Evolutionary conservation across 2,888 invertebrate species (phyloP).

Genomic region (Mechanitis mazaeus): DNA sequence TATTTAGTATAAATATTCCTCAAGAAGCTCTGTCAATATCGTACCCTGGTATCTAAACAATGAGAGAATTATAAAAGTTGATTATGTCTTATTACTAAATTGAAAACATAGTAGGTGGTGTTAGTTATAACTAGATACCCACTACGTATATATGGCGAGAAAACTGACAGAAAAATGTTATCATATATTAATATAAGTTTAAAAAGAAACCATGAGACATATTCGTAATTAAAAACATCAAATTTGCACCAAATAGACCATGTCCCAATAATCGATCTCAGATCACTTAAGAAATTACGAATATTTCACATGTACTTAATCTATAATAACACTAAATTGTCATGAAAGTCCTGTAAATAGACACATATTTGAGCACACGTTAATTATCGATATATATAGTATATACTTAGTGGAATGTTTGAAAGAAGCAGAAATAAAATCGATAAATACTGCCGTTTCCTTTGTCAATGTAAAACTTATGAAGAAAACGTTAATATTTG

Average conservation of each 20-base stretch:
- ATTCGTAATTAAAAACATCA: conserved; percentile 9
- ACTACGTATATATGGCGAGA: conserved; percentile 29
- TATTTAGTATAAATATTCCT: conserved; percentile 12
- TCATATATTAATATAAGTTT: conserved; percentile 7
- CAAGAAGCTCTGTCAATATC: conserved; percentile 20
- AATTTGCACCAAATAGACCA: not conserved
- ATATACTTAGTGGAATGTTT: conserved; percentile 2
- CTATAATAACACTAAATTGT: conserved; percentile 33
- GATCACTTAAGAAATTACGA: conserved; percentile 10
- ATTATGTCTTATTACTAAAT: conserved; percentile 19
- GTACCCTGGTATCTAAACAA: conserved; percentile 24
- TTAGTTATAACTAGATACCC: conserved; percentile 23
- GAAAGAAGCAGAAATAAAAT: not conserved
- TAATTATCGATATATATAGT: conserved; percentile 18
- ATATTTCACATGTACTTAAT: conserved; percentile 31
- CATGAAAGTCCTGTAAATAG: conserved; percentile 39
- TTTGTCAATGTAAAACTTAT: conserved; percentile 1
- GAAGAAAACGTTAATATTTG: conserved; percentile 3
- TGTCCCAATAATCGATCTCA: not conserved
- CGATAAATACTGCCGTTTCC: not conserved
- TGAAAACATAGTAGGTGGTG: conserved; percentile 18
- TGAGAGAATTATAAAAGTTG: conserved; percentile 6
- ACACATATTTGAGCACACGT: conserved; percentile 43
- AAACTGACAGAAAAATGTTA: conserved; percentile 15
- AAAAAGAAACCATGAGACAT: conserved; percentile 11